Conservation (phyloP, 2,797 vertebrate species). For the Pseudochromis fuscus region DNA sequence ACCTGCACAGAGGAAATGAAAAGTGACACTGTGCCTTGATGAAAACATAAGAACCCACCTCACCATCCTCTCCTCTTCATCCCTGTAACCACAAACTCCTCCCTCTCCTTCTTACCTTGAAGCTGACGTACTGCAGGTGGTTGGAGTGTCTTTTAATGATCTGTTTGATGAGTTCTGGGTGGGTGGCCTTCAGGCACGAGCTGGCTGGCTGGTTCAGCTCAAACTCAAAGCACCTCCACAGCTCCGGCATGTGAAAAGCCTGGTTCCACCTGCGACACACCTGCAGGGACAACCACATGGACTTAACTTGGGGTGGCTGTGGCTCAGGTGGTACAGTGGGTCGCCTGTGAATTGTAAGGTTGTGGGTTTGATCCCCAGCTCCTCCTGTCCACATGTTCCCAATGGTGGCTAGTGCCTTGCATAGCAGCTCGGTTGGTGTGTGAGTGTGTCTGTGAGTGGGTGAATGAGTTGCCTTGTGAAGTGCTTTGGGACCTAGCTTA, state of each 20-base stretch:
- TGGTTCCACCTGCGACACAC: conserved; percentile 95
- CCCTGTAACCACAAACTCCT: background rate
- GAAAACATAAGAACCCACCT: background rate
- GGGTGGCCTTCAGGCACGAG: conserved; percentile 95
- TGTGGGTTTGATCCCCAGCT: too few relatives aligned
- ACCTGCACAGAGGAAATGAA: conserved; percentile 82
- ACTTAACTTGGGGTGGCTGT: too few relatives aligned
- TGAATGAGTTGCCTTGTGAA: too few relatives aligned
- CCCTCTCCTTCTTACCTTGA: conserved; percentile 87
- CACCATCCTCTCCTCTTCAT: background rate
- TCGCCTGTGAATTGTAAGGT: too few relatives aligned
- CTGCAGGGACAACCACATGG: conserved; percentile 59
- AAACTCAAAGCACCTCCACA: conserved; percentile 98
- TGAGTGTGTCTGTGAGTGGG: too few relatives aligned
- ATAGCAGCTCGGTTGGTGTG: too few relatives aligned
- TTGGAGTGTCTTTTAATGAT: conserved; percentile 96
- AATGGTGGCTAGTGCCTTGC: too few relatives aligned
- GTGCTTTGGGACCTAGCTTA: too few relatives aligned
- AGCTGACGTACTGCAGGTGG: conserved; percentile 97
- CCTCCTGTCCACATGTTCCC: too few relatives aligned
- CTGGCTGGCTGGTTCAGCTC: conserved; percentile 96
- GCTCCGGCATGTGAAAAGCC: conserved; percentile 96
- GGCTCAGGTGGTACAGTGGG: too few relatives aligned
- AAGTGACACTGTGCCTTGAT: conserved; percentile 1
- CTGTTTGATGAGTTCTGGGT: conserved; percentile 97